phyloP scores from a whole-genome alignment of 2,113 vertebrate species.

The Meleagris gallopavo region DNA sequence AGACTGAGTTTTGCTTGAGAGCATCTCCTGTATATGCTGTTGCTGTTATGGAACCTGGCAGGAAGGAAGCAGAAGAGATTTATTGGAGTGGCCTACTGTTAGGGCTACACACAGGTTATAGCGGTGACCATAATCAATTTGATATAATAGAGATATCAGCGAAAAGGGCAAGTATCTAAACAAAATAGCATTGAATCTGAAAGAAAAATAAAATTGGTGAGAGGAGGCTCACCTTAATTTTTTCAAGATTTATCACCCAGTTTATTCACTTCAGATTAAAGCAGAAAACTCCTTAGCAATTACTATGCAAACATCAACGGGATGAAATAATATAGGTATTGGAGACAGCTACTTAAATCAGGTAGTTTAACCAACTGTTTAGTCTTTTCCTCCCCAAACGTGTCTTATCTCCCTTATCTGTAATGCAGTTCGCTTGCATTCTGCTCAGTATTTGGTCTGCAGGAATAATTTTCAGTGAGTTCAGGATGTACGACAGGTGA shows the following conservation, averaged over 20 bases:
- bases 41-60: background rate
- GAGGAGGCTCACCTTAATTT: background rate
- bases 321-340: slow-evolving; percentile 7
- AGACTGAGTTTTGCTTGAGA: background rate
- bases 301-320: slow-evolving; percentile 8
- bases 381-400: background rate
- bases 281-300: background rate
- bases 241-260: background rate
- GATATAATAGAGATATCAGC: background rate
- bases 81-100: background rate
- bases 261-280: slow-evolving; percentile 33
- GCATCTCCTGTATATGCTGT: background rate
- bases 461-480: background rate
- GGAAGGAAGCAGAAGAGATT: background rate
- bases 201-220: background rate
- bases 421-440: background rate
- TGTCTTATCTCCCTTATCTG: background rate
- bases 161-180: slow-evolving; percentile 31
- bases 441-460: background rate
- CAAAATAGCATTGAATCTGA: background rate
- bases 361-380: background rate
- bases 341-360: background rate
- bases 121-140: background rate
- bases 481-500: background rate
- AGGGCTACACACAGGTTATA: background rate